Base-by-base conservation (phyloP, 2,888 invertebrate species). In the Ophion obscuratus region DNA sequence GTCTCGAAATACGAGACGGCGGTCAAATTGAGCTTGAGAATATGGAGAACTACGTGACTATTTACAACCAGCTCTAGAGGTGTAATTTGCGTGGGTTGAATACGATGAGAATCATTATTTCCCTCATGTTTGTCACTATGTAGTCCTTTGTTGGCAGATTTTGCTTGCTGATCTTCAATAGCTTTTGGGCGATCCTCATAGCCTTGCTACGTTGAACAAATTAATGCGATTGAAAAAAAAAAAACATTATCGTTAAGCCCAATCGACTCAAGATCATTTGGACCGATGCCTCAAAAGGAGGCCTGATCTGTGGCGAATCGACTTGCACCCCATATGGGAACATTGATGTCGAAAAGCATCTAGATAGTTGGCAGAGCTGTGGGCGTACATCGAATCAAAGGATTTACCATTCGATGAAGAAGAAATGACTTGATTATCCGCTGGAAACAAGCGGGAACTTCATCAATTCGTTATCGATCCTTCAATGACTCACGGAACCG, bases 21-120 rank as follows among this genome's bases (percentile, higher is more conserved):
- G 40, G 31, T 61, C 44, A 6, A 7, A 40, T 10, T 2, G 36
- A 61, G 44, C 40, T 47, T 44, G 9, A n/a, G 3, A 36, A 44
- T 62, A n/a, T 24, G 4, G 11, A 59, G 53, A 61, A 68, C 10
- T 40, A 11, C 36, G 36, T 59, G 67, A 78, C 64, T 71, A 77
- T 82, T 71, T 77, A 24, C 44, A 14, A 53, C 17, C 53, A 17
- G 17, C 5, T 2, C 17, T 17, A 5, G 5, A 53, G 17, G 61
- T 81, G 47, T 67, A 59, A 67, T 81, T 59, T 14, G 17, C 14
- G 14, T 53, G 14, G 53, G 53, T 14, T 5, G 4, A 53, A 17
- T 14, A 9, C 20, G 61, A 61, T 24, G 61, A 10, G 5, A 61
- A 24, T 61, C 10, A 61, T 61, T 14, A 17, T 17, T 53, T 17